Evolutionary conservation across 2,888 invertebrate species (phyloP), one percentile per base, ranked within the genome.

Genomic region (Monochamus alternatus): DNA sequence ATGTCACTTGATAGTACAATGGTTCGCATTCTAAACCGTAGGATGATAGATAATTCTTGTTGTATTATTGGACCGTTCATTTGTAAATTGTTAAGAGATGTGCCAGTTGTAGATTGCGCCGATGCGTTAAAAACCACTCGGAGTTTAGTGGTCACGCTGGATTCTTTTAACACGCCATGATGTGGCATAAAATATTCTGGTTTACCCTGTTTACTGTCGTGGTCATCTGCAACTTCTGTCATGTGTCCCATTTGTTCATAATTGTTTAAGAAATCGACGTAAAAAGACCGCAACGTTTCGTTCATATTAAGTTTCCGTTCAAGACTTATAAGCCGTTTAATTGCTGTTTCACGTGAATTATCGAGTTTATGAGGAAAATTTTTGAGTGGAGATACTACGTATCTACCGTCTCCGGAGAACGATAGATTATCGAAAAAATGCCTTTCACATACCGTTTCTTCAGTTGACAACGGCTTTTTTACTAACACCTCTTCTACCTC

Each of bases 371-470:
- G 4, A 5, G 9, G 9, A 22, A 7, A 5, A 10, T 63, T 10
- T 38, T 70, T 69, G 5, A 74, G 51, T 5, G 74, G 70, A 4
- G 47, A n/a, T 12, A 76, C 74, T 51, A 76, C 47, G 43, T 70
- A 76, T n/a, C 55, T 8, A 5, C 74, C 74, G 3, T 64, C 22
- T 1, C 30, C 22, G 52, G 62, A 51, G 4, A 73, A 31, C 14
- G 9, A 43, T 3, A 22, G 8, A 10, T 62, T 74, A 5, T 60
- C 30, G 44, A 5, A 5, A 62, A 70, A 76, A 70, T 78, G 78
- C 8, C 75, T 60, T 70, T 81, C 81, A 64, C 78, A 82, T 10
- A 8, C 47, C 51, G 51, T 22, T 71, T 82, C 81, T 9, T 79
- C 79, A 1, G 8, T 0, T 8, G 69, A 74, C 14, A n/a, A 14